Conservation (phyloP, 2,888 invertebrate species). For the Mantis religiosa region DNA sequence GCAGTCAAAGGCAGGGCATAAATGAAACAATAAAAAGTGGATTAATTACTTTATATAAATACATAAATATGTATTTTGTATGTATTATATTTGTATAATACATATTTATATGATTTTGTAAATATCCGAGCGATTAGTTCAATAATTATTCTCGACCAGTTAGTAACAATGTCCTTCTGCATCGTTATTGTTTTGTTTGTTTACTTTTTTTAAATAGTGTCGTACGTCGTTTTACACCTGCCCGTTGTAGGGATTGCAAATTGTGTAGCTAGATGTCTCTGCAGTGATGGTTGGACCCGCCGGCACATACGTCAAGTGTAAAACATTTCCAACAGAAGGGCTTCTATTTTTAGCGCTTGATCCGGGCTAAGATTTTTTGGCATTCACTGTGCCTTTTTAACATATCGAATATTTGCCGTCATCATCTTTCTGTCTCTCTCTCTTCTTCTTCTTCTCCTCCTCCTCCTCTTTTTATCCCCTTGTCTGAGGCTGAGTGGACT, state of each 20-base stretch:
- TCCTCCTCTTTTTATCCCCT: too few relatives aligned
- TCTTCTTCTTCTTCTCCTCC: not conserved
- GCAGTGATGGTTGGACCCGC: not conserved
- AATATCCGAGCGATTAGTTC: too few relatives aligned
- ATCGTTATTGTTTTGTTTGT: too few relatives aligned
- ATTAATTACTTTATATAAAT: too few relatives aligned
- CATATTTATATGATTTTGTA: too few relatives aligned
- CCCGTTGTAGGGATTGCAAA: not conserved
- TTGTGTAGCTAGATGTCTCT: not conserved
- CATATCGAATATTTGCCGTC: not conserved
- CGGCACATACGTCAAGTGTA: not conserved
- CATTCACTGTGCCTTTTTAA: not conserved
- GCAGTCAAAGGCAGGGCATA: too few relatives aligned
- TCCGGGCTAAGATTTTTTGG: constrained; percentile 26
- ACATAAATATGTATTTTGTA: too few relatives aligned
- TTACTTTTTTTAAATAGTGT: too few relatives aligned
- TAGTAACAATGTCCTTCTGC: too few relatives aligned
- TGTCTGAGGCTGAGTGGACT: not conserved
- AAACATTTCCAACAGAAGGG: not conserved
- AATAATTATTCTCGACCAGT: too few relatives aligned
- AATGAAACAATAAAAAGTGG: too few relatives aligned
- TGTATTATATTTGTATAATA: too few relatives aligned
- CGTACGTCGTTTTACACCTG: not conserved
- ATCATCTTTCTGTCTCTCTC: constrained; percentile 9
- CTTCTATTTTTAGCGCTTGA: constrained; percentile 28